Evolutionary conservation across 2,797 vertebrate species (phyloP).

Genomic region (Podarcis lilfordi): DNA sequence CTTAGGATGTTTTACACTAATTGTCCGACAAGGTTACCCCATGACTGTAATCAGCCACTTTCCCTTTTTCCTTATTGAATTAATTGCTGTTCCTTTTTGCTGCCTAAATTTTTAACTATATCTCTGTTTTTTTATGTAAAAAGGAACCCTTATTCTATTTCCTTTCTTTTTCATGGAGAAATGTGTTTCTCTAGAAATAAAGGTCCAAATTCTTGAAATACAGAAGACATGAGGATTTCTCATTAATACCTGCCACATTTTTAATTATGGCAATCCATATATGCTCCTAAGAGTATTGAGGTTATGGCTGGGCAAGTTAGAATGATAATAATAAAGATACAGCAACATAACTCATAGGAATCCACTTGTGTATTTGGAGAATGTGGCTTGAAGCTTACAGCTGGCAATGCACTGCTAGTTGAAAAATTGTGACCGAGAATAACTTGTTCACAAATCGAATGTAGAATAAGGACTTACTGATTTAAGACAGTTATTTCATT

Average conservation of each 20-base stretch:
- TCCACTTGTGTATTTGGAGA: not conserved
- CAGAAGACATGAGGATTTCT: slow-evolving; percentile 23
- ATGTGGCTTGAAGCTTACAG: not conserved
- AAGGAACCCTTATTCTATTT: slow-evolving; percentile 67
- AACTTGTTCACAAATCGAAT: slow-evolving; percentile 4
- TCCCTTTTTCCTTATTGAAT: too few species aligned
- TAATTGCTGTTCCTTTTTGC: not conserved
- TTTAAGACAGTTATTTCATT: slow-evolving; percentile 4
- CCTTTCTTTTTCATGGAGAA: slow-evolving; percentile 72
- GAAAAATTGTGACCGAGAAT: not conserved
- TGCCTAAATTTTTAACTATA: not conserved
- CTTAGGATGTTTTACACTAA: not conserved
- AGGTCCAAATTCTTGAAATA: slow-evolving; percentile 35
- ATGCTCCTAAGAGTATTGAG: not conserved
- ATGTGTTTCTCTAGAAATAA: slow-evolving; percentile 70
- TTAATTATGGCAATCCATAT: not conserved
- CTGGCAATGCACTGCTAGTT: not conserved
- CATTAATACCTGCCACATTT: not conserved
- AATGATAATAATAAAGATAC: not conserved
- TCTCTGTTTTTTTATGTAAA: slow-evolving; percentile 61
- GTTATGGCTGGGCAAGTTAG: not conserved
- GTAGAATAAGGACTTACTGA: slow-evolving; percentile 19
- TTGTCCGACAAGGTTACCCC: not conserved
- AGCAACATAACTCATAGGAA: not conserved
- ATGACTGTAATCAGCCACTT: too few species aligned